Percentiles rank a stretch among this genome's conserved stretches.
Evolutionary conservation across 2,113 vertebrate species (phyloP).

Genomic region (Helogale parvula): DNA sequence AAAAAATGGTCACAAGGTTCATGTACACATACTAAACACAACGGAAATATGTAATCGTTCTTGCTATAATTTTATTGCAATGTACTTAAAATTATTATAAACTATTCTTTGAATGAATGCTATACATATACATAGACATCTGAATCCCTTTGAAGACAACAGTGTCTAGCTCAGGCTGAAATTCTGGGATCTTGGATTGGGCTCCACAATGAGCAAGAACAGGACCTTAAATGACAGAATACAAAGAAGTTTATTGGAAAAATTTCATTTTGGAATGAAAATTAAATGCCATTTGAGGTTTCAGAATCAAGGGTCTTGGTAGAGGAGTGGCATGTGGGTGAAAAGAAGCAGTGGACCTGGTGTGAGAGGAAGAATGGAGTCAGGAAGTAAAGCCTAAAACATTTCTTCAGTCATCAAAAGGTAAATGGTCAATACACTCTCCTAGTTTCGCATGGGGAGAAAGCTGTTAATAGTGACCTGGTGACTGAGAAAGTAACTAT

Average conservation of each 20-base stretch:
- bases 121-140: not conserved
- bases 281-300: not conserved
- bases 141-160: not conserved
- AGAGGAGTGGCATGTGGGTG: fast-evolving
- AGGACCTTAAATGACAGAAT: not conserved
- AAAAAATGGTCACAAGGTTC: not conserved
- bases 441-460: not conserved
- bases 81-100: not conserved
- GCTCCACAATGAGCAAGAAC: not conserved
- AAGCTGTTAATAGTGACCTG: not conserved
- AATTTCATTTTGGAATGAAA: not conserved
- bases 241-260: not conserved
- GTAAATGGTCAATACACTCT: not conserved
- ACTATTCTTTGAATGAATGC: not conserved
- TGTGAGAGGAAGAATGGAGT: not conserved
- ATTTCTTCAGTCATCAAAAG: not conserved
- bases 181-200: not conserved
- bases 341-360: not conserved
- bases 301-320: not conserved
- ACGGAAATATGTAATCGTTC: not conserved
- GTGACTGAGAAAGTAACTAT: not conserved
- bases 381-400: not conserved
- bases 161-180: not conserved
- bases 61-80: not conserved
- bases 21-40: not conserved